A percentile compares a stretch with the other conserved stretches of the same genome.
These are phyloP conservation scores for Ypsolopha scabrella DNA, from an alignment of 2,888 invertebrate species.

Conservation along the genomic window DNA sequence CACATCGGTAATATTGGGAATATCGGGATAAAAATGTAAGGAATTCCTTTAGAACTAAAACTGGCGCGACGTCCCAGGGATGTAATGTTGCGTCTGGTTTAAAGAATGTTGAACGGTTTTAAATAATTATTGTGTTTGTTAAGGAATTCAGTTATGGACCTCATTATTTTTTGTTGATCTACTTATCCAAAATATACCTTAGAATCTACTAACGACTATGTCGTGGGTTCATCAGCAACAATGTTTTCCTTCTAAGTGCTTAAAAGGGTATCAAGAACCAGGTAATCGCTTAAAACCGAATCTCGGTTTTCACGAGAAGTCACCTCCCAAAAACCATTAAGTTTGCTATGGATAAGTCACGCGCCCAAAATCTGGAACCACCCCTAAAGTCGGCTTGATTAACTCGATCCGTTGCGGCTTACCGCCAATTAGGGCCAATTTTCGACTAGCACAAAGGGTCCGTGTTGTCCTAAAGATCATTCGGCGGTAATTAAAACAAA, in stretches of 20 bases:
- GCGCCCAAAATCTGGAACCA: constrained; percentile 4
- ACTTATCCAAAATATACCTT: background rate
- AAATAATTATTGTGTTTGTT: background rate
- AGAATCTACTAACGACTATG: background rate
- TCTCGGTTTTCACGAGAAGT: background rate
- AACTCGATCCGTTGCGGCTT: constrained; percentile 36
- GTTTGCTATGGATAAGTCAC: constrained; percentile 1
- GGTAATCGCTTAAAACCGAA: background rate
- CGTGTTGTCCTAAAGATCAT: constrained; percentile 59
- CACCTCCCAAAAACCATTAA: constrained; percentile 3
- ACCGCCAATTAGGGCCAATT: constrained; percentile 54
- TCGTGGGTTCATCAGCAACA: background rate
- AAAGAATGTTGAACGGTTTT: constrained; percentile 4
- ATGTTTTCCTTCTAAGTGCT: background rate
- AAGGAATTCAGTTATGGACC: too few relatives aligned
- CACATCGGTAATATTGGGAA: constrained; percentile 38
- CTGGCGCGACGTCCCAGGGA: constrained; percentile 13
- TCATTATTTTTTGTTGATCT: background rate
- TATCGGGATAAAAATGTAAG: constrained; percentile 20
- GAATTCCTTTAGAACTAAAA: constrained; percentile 32
- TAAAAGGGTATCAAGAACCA: too few relatives aligned
- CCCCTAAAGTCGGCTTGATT: constrained; percentile 16
- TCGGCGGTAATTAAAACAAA: constrained; percentile 68
- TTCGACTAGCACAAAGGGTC: constrained; percentile 56
- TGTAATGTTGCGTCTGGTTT: constrained; percentile 18